Evolutionary conservation across 2,113 vertebrate species (phyloP).

Genomic region (Gyps fulvus): DNA sequence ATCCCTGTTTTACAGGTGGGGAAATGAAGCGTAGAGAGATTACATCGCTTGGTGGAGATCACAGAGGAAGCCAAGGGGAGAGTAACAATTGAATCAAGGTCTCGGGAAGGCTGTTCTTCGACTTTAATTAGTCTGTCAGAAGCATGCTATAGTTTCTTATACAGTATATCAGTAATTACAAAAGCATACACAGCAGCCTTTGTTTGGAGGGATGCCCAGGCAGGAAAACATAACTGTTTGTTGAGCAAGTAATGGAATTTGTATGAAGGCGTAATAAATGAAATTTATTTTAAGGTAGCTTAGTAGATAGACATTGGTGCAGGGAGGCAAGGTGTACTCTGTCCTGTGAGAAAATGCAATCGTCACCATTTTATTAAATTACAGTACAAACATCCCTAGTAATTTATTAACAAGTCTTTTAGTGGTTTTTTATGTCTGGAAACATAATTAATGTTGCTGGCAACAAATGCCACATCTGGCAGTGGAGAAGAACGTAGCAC

Average conservation of each 20-base stretch:
- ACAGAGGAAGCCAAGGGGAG: background rate
- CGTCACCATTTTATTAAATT: constrained; percentile 3
- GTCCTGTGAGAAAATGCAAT: background rate
- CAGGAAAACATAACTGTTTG: constrained; percentile 34
- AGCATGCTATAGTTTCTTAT: background rate
- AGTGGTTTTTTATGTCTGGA: background rate
- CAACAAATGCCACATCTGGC: background rate
- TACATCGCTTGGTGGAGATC: background rate
- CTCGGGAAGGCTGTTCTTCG: background rate
- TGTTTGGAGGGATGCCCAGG: constrained; percentile 37
- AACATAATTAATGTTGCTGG: background rate
- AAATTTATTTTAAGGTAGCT: constrained; percentile 26
- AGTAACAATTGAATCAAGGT: background rate
- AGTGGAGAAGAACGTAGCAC: background rate
- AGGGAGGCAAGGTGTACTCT: rapidly evolving
- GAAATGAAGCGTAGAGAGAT: background rate
- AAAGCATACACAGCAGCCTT: background rate
- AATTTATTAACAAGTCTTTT: background rate
- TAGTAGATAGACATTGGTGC: background rate
- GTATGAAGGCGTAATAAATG: constrained; percentile 13
- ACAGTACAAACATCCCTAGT: background rate
- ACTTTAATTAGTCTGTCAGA: constrained; percentile 33
- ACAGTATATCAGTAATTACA: background rate
- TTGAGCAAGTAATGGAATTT: constrained; percentile 29
- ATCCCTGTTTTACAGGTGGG: background rate